Conservation (phyloP, 2,113 vertebrate species). For the Tympanuchus pallidicinctus region DNA sequence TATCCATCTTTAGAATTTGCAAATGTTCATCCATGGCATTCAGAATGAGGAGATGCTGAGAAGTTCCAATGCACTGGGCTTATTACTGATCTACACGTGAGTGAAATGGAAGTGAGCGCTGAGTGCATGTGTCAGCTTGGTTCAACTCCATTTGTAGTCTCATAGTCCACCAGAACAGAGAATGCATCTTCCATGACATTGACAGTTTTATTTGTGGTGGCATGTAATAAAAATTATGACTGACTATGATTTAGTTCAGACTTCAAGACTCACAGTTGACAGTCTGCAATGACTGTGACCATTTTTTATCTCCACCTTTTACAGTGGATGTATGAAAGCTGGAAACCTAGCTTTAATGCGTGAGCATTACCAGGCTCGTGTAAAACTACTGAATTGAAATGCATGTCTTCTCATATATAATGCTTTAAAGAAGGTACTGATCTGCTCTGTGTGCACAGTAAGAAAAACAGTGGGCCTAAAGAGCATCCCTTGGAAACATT, state of each 20-base stretch:
- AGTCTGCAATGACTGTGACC: neutral
- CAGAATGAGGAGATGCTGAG: neutral
- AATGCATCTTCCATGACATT: neutral
- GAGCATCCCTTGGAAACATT: neutral
- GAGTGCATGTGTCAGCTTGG: neutral
- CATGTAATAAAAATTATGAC: neutral
- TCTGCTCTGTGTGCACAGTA: neutral
- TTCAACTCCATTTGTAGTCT: neutral
- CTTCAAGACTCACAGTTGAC: neutral
- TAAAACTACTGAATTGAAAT: rapidly evolving
- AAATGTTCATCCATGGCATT: neutral
- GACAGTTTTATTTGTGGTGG: neutral
- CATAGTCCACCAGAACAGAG: neutral
- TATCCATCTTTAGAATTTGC: neutral
- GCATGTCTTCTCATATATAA: neutral
- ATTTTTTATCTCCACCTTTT: neutral
- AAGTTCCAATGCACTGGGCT: neutral
- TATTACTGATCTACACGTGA: neutral
- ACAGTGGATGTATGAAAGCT: neutral
- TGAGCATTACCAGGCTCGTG: neutral
- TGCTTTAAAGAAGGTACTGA: neutral
- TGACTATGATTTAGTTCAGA: neutral
- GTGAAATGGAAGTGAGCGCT: neutral
- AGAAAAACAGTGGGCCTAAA: neutral
- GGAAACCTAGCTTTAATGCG: neutral